Conservation (phyloP, 2,888 invertebrate genomes). For the Caenorhabditis auriculariae region DNA sequence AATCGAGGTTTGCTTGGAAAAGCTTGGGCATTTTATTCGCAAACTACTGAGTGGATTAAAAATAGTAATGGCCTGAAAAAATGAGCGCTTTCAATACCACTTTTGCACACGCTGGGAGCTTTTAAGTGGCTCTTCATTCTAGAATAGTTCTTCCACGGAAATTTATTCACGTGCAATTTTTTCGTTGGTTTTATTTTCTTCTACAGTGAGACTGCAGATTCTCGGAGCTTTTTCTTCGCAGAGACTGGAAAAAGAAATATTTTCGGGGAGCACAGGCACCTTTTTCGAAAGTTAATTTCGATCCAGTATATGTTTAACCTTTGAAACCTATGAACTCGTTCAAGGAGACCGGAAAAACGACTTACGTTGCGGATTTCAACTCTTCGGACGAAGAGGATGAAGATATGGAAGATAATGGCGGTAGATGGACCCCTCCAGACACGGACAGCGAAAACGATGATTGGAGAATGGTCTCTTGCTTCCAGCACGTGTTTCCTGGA, state of each 20-base stretch:
- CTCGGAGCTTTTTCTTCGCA: too few species aligned
- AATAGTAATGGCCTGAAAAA: too few species aligned
- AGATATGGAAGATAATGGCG: conserved; percentile 51
- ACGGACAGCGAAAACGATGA: conserved; percentile 44
- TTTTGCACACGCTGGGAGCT: too few species aligned
- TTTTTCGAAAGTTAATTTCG: too few species aligned
- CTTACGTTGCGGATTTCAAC: conserved; percentile 62
- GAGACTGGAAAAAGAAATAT: too few species aligned
- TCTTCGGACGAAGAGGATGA: conserved; percentile 59
- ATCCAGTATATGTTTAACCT: too few species aligned
- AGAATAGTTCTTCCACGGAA: too few species aligned
- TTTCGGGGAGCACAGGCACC: too few species aligned
- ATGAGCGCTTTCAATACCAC: too few species aligned
- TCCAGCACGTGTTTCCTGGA: neutral
- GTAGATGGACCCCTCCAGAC: conserved; percentile 44
- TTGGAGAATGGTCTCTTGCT: conserved; percentile 8
- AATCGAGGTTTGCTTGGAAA: neutral
- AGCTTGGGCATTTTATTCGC: neutral
- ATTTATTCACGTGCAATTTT: too few species aligned
- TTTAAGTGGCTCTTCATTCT: too few species aligned
- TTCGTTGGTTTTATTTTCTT: conserved; percentile 6
- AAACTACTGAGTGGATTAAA: neutral
- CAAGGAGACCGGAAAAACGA: conserved; percentile 37
- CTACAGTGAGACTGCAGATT: too few species aligned
- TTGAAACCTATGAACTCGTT: conserved; percentile 5